Evolutionary conservation across 2,888 invertebrate species (phyloP).

Genomic region (Leucoma salicis): DNA sequence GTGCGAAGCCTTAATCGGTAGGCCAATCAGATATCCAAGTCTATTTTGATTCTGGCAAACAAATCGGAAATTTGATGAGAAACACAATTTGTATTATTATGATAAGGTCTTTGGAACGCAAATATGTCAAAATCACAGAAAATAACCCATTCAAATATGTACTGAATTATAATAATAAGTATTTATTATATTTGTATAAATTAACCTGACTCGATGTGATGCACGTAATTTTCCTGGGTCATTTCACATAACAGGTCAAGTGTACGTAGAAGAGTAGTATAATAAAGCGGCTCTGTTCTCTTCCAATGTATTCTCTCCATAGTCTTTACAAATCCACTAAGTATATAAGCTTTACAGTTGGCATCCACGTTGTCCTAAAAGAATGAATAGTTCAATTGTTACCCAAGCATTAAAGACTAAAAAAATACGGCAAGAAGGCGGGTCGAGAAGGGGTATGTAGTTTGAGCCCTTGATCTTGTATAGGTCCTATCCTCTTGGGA

Average conservation of each 20-base stretch:
- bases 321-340: slow-evolving; percentile 90
- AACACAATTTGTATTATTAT: no score
- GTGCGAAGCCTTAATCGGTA: no score
- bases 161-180: background rate
- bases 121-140: no score
- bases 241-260: slow-evolving; percentile 90
- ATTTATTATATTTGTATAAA: background rate
- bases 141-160: no score
- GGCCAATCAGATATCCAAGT: no score
- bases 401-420: background rate
- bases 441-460: no score
- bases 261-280: slow-evolving; percentile 87
- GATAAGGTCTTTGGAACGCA: no score
- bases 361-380: slow-evolving; percentile 92
- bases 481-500: no score
- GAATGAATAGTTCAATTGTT: background rate
- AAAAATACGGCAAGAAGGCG: no score
- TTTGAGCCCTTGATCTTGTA: no score
- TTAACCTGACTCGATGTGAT: slow-evolving; percentile 91
- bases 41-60: no score
- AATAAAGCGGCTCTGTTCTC: slow-evolving; percentile 84
- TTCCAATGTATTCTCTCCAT: slow-evolving; percentile 89
- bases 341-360: slow-evolving; percentile 90
- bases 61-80: no score
- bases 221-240: slow-evolving; percentile 91